Base-by-base conservation (phyloP, 2,113 vertebrate genomes). In the Nannobrachium achirus region DNA sequence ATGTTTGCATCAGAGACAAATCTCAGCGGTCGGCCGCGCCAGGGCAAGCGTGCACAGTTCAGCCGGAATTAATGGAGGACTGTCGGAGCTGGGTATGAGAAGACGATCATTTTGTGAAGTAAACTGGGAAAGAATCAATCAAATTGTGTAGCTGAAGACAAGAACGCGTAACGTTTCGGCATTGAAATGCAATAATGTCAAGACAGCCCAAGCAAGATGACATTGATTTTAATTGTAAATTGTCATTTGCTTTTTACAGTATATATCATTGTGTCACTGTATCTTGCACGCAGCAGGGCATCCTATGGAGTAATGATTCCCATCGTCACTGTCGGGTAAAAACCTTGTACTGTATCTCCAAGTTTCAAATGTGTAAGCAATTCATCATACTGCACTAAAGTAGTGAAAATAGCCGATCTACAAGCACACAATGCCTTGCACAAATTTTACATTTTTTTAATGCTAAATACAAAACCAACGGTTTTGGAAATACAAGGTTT, bases 1-100 rank as follows among this genome's bases (percentile, higher is more conserved):
- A 89, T 91, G 90, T 92, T 93, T 90, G 91, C 88, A 90, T 90
- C 85, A 81, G 79, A 87, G 84, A 74, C 66, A 69, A 85, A 89
- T 82, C 86, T 87, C 78, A 49, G 89, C 62, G 75, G 79, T 72
- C 73, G 66, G 62, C 65, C 66, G 71, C 51, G 56, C 78, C 25
- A 75, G 68, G 68, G 67, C 66, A 71, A 33, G 25, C 64, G 62
- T 69, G 38, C 42, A 69, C 79, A 33, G 61, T 18, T 81, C 61
- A 10, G 68, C 66, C 60, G 40, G 70, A 55, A 41, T 72, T 71
- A 60, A 74, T 46, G 56, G 58, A 83, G 67, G 62, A 65, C 55
- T 8, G 69, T 57, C 9, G 1, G 71, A 65, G 73, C 45, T 57
- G 61, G 60, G 55, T 64, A 73, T 49, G 58, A 66, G 59, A 45